Conservation (phyloP, 2,888 invertebrate genomes). For the Germaria angustata region DNA sequence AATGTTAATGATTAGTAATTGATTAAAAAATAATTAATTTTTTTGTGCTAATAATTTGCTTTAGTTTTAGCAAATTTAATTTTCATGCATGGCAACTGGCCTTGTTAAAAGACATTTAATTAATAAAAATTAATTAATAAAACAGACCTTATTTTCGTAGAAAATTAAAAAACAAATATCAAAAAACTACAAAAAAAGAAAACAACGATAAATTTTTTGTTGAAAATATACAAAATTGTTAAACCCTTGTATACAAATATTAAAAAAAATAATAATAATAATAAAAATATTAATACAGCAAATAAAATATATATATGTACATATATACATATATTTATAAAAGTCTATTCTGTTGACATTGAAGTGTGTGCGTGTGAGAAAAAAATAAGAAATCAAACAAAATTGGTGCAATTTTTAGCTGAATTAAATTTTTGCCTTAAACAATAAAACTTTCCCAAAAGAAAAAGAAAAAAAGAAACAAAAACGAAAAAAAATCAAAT, state of each 20-base stretch:
- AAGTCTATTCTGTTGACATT: constrained; percentile 62
- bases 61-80: constrained; percentile 2
- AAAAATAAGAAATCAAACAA: constrained; percentile 47
- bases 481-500: constrained; percentile 19
- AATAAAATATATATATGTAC: constrained; percentile 27
- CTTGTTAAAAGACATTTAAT: constrained; percentile 20
- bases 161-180: constrained; percentile 53
- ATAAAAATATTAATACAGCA: neutral
- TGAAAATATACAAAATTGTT: constrained; percentile 68
- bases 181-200: constrained; percentile 50
- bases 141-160: constrained; percentile 66
- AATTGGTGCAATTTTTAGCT: constrained; percentile 67
- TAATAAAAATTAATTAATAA: constrained; percentile 24
- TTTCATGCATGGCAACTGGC: constrained; percentile 30
- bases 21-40: no score
- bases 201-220: constrained; percentile 65
- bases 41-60: neutral
- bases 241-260: constrained; percentile 66
- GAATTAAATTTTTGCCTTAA: constrained; percentile 67
- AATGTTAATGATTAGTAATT: no score
- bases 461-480: neutral
- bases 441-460: constrained; percentile 40
- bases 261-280: constrained; percentile 10
- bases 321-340: no score
- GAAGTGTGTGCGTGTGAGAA: constrained; percentile 41